Base-by-base conservation (phyloP, 2,888 invertebrate species). In the Lathronympha strigana region DNA sequence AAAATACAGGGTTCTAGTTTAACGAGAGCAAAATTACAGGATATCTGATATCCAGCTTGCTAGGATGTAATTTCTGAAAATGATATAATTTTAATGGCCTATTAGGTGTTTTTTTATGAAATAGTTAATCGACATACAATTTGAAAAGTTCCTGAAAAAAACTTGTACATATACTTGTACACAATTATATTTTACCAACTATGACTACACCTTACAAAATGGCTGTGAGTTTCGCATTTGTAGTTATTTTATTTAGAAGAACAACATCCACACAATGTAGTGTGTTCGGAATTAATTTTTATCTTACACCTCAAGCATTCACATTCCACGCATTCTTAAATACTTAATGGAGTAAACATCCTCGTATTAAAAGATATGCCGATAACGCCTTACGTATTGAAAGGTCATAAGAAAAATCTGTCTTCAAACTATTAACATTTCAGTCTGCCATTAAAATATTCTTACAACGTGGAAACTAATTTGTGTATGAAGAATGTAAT, bases 361-460 rank as follows among this genome's bases (percentile, higher is more conserved):
- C 71, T 73, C 77, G 73, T 76, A 76, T 77, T 76, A 71, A 76
- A 76, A 77, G 75, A 77, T 75, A 76, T 74, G 77, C 61, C 63
- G 76, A 74, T 72, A 75, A 69, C 72, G 74, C 73, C 75, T 68
- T 71, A n/a, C n/a, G n/a, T n/a, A 76, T 53, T 70, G 70, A 76
- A 77, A 83, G 82, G 81, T 82, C 80, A 81, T 80, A 76, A 76
- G 74, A 82, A 84, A 76, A 79, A 80, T 77, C 74, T 77, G 76
- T 80, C 71, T 69, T 75, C 76, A 76, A 76, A 81, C 76, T 78
- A 80, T 80, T 81, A 79, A 85, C 80, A 85, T 86, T 85, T 82
- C 74, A 75, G 78, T 78, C 40, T 40, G 25, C 33, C 78, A 81
- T 83, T 81, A 80, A 79, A 79, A 82, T 80, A 75, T 79, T 76